These are phyloP conservation scores for Stigmatopora nigra DNA, from an alignment of 2,113 vertebrate genomes.

Conservation along the genomic window DNA sequence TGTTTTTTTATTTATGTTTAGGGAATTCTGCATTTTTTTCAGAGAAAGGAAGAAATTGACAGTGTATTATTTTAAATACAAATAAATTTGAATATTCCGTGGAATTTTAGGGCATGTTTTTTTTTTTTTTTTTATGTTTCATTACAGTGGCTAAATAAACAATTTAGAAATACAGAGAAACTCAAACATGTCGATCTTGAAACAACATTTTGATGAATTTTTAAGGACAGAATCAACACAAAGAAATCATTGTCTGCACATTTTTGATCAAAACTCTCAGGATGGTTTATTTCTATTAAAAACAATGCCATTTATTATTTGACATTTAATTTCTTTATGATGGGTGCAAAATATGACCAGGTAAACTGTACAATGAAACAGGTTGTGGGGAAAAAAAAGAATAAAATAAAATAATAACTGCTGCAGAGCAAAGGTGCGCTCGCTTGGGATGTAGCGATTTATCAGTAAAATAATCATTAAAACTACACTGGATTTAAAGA, in stretches of 20 bases:
- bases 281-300: constrained; percentile 39
- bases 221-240: constrained; percentile 61
- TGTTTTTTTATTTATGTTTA: background rate
- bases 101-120: background rate
- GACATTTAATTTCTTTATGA: constrained; percentile 21
- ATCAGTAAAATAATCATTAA: constrained; percentile 49
- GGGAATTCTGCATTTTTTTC: background rate
- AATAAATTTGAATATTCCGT: background rate
- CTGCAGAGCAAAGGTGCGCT: constrained; percentile 13
- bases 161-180: background rate
- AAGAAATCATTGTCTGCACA: constrained; percentile 39
- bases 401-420: constrained; percentile 26
- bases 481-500: constrained; percentile 38
- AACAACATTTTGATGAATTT: constrained; percentile 51
- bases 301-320: constrained; percentile 37
- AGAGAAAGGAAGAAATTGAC: background rate
- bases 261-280: constrained; percentile 33
- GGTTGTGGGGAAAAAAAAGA: constrained; percentile 26
- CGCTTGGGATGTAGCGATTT: constrained; percentile 44
- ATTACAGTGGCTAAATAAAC: background rate
- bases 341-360: constrained; percentile 30
- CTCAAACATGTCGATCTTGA: background rate
- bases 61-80: background rate
- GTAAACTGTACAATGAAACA: constrained; percentile 33
- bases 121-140: background rate